Evolutionary conservation across 2,888 invertebrate species (phyloP).

Genomic region (Polietes domitor): DNA sequence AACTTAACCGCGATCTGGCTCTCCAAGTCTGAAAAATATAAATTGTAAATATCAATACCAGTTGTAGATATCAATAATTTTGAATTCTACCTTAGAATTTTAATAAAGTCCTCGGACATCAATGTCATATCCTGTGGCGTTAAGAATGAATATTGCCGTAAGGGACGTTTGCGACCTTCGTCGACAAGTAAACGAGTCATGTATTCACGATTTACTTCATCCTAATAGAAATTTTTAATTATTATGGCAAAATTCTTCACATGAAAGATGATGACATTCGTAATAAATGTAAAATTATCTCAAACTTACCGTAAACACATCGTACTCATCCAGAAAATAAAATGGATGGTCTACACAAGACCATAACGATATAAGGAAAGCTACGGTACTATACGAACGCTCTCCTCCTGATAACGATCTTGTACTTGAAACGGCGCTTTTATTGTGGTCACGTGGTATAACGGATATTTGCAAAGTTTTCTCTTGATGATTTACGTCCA

Average conservation of each 20-base stretch:
- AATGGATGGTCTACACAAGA: slow-evolving; percentile 95
- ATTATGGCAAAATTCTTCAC: neutral
- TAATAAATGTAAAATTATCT: neutral
- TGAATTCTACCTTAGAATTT: slow-evolving; percentile 83
- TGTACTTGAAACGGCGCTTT: slow-evolving; percentile 82
- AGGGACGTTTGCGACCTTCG: slow-evolving; percentile 86
- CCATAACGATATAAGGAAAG: slow-evolving; percentile 96
- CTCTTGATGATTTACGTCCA: slow-evolving; percentile 78
- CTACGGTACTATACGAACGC: slow-evolving; percentile 96
- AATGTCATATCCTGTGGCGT: slow-evolving; percentile 91
- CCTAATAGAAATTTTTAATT: slow-evolving; percentile 82
- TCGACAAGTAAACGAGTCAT: slow-evolving; percentile 90
- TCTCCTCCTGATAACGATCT: slow-evolving; percentile 96
- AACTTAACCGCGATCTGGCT: slow-evolving; percentile 60
- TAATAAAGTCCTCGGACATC: slow-evolving; percentile 81
- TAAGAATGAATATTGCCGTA: slow-evolving; percentile 92
- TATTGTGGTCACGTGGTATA: slow-evolving; percentile 81
- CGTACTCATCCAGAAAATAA: slow-evolving; percentile 97
- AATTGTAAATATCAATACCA: slow-evolving; percentile 18
- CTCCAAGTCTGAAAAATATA: slow-evolving; percentile 59
- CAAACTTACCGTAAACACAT: slow-evolving; percentile 93
- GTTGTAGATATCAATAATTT: neutral
- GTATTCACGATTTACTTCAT: slow-evolving; percentile 90
- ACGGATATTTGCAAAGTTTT: slow-evolving; percentile 81
- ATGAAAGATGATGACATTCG: slow-evolving; percentile 5